Conservation (phyloP, 2,888 invertebrate genomes). For the Cyrtodaria siliqua region DNA sequence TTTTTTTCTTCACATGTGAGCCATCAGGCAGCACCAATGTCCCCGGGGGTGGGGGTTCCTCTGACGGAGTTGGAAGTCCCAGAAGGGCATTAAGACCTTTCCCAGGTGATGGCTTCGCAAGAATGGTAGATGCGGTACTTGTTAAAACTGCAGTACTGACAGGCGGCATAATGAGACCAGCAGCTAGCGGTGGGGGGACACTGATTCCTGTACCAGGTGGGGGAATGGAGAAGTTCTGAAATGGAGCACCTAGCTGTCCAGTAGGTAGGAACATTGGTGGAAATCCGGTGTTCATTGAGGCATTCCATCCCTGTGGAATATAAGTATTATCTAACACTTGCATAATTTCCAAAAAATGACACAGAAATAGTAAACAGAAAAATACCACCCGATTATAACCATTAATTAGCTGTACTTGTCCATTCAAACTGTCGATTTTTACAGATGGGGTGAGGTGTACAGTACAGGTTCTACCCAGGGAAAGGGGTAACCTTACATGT, state of each 20-base stretch:
- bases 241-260: slow-evolving; percentile 43
- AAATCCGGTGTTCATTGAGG: slow-evolving; percentile 56
- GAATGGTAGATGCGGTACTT: neutral
- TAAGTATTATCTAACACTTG: too few relatives aligned
- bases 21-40: slow-evolving; percentile 46
- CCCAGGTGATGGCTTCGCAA: neutral
- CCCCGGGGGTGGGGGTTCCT: slow-evolving; percentile 56
- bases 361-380: too few relatives aligned
- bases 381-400: too few relatives aligned
- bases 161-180: slow-evolving; percentile 34
- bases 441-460: too few relatives aligned
- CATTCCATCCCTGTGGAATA: slow-evolving; percentile 58
- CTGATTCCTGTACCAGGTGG: slow-evolving; percentile 53
- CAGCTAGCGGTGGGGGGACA: slow-evolving; percentile 52
- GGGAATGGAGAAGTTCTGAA: slow-evolving; percentile 55
- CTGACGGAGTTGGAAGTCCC: slow-evolving; percentile 53
- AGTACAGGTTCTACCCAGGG: too few relatives aligned
- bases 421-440: too few relatives aligned
- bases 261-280: slow-evolving; percentile 50
- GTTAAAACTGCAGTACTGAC: neutral
- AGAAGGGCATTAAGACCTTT: slow-evolving; percentile 63
- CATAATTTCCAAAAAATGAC: too few relatives aligned
- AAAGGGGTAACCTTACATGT: too few relatives aligned
- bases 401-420: too few relatives aligned
- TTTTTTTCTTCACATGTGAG: slow-evolving; percentile 37